phyloP scores from a whole-genome alignment of 1,140 invertebrate species.

The Aphis gossypii region DNA sequence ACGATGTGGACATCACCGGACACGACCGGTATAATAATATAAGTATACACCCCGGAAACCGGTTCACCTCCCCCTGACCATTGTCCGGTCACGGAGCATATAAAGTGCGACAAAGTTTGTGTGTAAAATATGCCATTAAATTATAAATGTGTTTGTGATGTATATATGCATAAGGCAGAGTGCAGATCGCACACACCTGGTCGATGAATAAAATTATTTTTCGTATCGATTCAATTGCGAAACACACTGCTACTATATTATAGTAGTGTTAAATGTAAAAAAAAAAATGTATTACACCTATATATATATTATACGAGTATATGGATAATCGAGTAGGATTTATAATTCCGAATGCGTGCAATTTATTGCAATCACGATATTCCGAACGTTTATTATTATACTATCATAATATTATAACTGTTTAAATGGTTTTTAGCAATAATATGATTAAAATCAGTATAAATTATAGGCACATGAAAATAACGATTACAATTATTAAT shows the following conservation, averaged over 20 bases:
- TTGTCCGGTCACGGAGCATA: neutral
- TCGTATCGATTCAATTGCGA: neutral
- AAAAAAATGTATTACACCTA: neutral
- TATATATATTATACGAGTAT: neutral
- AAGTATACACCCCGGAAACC: slow-evolving; percentile 25
- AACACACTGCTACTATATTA: too few relatives aligned
- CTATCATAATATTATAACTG: neutral
- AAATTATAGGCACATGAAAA: neutral
- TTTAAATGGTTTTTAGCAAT: neutral
- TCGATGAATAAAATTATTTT: neutral
- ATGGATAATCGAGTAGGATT: neutral
- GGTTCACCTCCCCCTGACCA: slow-evolving; percentile 40
- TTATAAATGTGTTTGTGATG: neutral
- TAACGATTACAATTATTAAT: neutral
- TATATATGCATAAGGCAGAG: neutral
- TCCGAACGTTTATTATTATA: neutral
- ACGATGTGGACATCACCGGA: slow-evolving; percentile 46
- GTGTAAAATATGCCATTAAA: slow-evolving; percentile 33
- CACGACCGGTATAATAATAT: slow-evolving; percentile 46
- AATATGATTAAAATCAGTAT: neutral
- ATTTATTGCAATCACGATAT: neutral
- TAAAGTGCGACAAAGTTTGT: slow-evolving; percentile 32
- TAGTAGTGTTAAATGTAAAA: neutral
- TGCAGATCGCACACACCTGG: slow-evolving; percentile 1
- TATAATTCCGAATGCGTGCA: neutral